These are phyloP conservation scores for Paratrypauchen microcephalus DNA, from an alignment of 2,797 vertebrate species.

Conservation along the genomic window DNA sequence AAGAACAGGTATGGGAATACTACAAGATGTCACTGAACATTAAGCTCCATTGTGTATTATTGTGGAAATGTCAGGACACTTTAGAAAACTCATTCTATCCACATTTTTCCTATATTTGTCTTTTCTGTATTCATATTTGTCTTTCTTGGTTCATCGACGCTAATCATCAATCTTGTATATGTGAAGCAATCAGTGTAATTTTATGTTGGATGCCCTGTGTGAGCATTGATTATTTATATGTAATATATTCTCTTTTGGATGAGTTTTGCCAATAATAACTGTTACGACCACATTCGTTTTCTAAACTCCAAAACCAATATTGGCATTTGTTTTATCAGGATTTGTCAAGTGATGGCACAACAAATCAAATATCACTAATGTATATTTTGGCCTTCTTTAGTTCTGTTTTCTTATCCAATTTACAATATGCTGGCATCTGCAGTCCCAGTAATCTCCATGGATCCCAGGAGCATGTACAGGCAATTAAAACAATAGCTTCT, in stretches of 20 bases:
- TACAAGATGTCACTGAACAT: conserved; percentile 7
- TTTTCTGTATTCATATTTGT: neutral
- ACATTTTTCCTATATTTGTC: neutral
- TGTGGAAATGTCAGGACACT: conserved; percentile 3
- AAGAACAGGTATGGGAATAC: conserved; percentile 67
- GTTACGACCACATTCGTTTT: conserved; percentile 4
- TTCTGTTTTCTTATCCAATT: conserved; percentile 71
- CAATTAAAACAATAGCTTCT: conserved; percentile 84
- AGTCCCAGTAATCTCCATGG: conserved; percentile 76
- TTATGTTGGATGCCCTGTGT: neutral
- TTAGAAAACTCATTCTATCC: neutral
- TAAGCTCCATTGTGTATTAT: conserved; percentile 11
- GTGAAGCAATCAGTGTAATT: neutral
- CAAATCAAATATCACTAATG: conserved; percentile 72
- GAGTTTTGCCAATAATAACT: neutral
- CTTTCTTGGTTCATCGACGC: neutral
- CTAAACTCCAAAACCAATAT: conserved; percentile 21
- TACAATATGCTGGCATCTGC: conserved; percentile 79
- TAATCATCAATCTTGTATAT: neutral
- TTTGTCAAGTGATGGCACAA: conserved; percentile 47
- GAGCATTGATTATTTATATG: neutral
- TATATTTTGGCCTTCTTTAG: conserved; percentile 69
- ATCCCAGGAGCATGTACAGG: conserved; percentile 79
- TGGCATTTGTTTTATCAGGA: conserved; percentile 18
- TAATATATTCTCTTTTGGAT: neutral